Evolutionary conservation across 2,113 vertebrate species (phyloP).

Genomic region (Ochotona curzoniae): DNA sequence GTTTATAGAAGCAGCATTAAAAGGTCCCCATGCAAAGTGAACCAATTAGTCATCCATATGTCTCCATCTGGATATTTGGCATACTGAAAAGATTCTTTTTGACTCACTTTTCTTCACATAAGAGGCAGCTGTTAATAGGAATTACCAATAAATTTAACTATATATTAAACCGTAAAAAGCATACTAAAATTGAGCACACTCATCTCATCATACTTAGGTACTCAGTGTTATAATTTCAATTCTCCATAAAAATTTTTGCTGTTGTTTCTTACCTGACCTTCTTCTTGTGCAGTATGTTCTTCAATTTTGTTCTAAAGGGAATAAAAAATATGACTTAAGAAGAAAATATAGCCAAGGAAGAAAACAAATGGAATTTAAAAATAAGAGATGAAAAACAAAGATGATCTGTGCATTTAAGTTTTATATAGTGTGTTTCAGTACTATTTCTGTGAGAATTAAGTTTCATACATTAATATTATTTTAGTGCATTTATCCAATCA

Average conservation of each 20-base stretch:
- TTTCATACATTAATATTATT: constrained; percentile 34
- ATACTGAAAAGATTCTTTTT: constrained; percentile 45
- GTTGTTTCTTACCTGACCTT: constrained; percentile 63
- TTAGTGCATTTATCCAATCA: constrained; percentile 13
- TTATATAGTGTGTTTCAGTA: background rate
- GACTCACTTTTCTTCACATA: constrained; percentile 11
- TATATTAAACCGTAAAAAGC: constrained; percentile 35
- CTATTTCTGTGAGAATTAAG: background rate
- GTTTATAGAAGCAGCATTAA: constrained; percentile 30
- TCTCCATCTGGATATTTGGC: constrained; percentile 46
- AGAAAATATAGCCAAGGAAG: constrained; percentile 7
- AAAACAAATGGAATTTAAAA: background rate
- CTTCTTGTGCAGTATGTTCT: constrained; percentile 43
- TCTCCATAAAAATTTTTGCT: background rate
- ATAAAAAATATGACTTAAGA: constrained; percentile 13
- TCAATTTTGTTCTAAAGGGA: constrained; percentile 45
- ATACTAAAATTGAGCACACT: background rate
- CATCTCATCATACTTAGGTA: background rate
- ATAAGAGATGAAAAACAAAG: background rate
- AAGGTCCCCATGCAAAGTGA: constrained; percentile 5
- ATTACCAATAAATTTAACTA: constrained; percentile 12
- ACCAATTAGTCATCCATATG: constrained; percentile 44
- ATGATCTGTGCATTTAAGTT: background rate
- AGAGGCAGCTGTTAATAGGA: constrained; percentile 25
- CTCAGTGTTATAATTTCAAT: background rate